Conservation (phyloP, 2,113 vertebrate genomes). For the Mus spicilegus region DNA sequence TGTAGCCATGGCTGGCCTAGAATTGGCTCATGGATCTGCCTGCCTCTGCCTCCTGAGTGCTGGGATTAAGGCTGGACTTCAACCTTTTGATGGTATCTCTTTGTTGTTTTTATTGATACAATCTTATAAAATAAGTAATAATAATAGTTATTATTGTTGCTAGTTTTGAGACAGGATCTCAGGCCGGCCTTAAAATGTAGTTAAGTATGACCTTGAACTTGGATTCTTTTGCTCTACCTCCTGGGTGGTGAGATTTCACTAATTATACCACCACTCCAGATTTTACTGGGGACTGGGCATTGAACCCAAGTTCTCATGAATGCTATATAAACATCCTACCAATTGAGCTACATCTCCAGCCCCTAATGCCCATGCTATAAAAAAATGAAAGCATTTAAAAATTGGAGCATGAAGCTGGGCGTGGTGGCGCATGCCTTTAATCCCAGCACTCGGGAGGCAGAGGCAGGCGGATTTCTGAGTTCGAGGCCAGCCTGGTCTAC, state of each 20-base stretch:
- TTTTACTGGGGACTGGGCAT: neutral
- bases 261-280: neutral
- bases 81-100: neutral
- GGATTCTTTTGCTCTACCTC: neutral
- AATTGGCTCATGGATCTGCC: neutral
- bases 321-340: neutral
- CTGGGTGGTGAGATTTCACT: neutral
- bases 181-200: too few relatives aligned
- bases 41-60: neutral
- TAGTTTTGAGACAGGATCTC: too few relatives aligned
- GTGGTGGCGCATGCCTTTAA: too few relatives aligned
- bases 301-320: neutral
- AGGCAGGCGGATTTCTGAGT: too few relatives aligned
- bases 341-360: neutral
- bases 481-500: too few relatives aligned
- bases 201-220: neutral
- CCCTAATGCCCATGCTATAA: neutral
- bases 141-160: too few relatives aligned
- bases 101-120: neutral
- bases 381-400: neutral
- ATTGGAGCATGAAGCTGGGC: too few relatives aligned
- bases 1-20: neutral
- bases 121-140: neutral
- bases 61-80: neutral
- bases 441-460: too few relatives aligned